A percentile compares a stretch with the other conserved stretches of the same genome.
phyloP scores from a whole-genome alignment of 30 jellyfish, hydroid and myxozoan species.

The Phacellophora camtschatica region DNA sequence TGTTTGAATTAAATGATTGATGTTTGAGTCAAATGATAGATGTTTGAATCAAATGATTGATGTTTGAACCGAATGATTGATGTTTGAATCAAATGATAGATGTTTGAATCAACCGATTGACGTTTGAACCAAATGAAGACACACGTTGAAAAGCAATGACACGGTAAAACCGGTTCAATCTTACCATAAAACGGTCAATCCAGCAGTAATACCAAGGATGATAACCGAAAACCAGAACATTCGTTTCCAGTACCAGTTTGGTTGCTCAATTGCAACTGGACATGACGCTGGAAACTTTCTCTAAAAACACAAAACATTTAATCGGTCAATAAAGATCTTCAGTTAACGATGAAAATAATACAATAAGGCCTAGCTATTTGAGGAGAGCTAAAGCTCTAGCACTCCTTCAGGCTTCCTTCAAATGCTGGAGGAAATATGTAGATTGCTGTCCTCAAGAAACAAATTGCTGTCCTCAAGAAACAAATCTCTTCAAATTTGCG shows the following conservation, averaged over 20 bases:
- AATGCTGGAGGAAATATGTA: too few relatives aligned
- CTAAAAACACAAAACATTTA: conserved; percentile 7
- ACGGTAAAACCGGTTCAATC: not conserved
- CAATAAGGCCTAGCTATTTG: too few relatives aligned
- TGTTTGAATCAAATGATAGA: not conserved
- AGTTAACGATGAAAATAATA: not conserved
- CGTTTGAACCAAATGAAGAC: not conserved
- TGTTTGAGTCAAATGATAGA: too few relatives aligned
- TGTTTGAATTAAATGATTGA: too few relatives aligned
- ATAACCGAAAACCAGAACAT: conserved; percentile 79
- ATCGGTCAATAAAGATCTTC: not conserved
- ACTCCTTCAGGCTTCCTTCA: too few relatives aligned
- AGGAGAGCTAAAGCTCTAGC: too few relatives aligned
- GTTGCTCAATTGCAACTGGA: conserved; percentile 91
- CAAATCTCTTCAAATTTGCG: too few relatives aligned
- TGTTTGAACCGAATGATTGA: too few relatives aligned
- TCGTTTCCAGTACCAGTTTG: conserved; percentile 98
- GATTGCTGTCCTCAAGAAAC: too few relatives aligned
- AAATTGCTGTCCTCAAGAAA: too few relatives aligned
- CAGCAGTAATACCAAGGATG: conserved; percentile 16
- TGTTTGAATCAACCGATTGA: not conserved
- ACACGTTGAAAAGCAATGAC: not conserved
- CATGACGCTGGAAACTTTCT: conserved; percentile 74
- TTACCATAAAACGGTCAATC: conserved; percentile 27
- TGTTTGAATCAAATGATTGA: too few relatives aligned